A percentile compares a stretch with the other conserved stretches of the same genome.
These are phyloP conservation scores for Calyptommatus sinebrachiatus DNA, from an alignment of 2,113 vertebrate genomes.

Conservation along the genomic window DNA sequence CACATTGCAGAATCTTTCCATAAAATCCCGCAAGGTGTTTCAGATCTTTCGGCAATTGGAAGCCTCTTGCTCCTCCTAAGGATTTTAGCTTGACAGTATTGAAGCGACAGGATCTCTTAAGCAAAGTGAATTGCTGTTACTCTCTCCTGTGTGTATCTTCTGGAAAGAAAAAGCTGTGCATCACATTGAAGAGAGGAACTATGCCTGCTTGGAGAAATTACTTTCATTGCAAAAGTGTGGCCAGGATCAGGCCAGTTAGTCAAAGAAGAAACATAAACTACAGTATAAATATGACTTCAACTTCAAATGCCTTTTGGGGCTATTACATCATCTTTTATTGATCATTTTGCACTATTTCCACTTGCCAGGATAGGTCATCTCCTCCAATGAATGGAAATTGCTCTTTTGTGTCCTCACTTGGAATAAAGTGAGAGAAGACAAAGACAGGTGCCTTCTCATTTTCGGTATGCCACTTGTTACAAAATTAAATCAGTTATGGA, in stretches of 20 bases:
- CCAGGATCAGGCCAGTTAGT: not conserved
- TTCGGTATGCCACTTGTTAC: not conserved
- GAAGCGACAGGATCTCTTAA: not conserved
- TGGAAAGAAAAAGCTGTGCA: accelerated
- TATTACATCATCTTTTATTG: not conserved
- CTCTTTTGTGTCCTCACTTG: not conserved
- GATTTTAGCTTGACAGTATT: not conserved
- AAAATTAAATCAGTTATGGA: not conserved
- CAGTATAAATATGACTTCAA: no score
- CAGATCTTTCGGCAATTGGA: slow-evolving; percentile 93
- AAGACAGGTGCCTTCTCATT: not conserved
- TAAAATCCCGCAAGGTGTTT: slow-evolving; percentile 92
- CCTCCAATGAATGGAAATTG: not conserved
- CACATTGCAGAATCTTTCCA: slow-evolving; percentile 76
- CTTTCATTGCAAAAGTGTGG: not conserved
- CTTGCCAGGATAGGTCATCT: accelerated
- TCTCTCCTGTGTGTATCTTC: accelerated
- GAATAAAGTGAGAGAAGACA: not conserved
- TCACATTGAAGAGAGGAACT: accelerated
- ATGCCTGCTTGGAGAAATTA: not conserved
- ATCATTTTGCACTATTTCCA: not conserved
- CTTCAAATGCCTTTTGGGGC: not conserved
- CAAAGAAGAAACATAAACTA: not conserved
- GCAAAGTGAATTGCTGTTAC: accelerated
- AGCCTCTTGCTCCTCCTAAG: slow-evolving; percentile 74